Evolutionary conservation across 2,797 vertebrate genomes (phyloP), one percentile per base, ranked within the genome.

Genomic region (Periophthalmus magnuspinnatus): DNA sequence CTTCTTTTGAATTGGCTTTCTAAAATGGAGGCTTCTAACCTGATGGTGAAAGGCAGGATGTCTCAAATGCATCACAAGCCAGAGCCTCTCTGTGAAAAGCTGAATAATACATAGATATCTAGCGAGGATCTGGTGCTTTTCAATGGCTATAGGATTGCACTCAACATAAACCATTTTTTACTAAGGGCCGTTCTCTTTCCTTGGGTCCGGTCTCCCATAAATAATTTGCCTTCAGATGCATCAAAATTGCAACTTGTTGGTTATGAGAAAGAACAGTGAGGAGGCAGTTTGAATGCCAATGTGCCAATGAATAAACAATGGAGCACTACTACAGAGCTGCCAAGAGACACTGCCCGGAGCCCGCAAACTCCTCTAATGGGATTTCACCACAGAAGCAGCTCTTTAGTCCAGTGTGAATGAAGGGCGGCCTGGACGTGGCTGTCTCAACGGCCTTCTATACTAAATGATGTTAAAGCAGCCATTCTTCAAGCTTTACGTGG

Each of bases 171-270:
- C 82, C 85, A 85, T 87, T 91, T 88, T n/a, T 88, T 88, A 82
- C 83, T 74, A 67, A 74, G 78, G 82, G 84, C 83, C 52, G 74
- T 84, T 76, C 76, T 78, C 77, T 87, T 89, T 90, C 80, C 84
- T 81, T 74, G 76, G 84, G 88, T 90, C 84, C 84, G 54, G 78
- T 86, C 88, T 88, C 69, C 83, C 87, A 90, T 92, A 85, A 93
- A 92, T 92, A 91, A 92, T 93, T 91, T 93, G 84, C 85, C 89
- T 91, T 91, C 90, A 89, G 86, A 86, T 89, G 90, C 89, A 92
- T 92, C 88, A 91, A 92, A 94, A 93, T 91, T 87, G 90, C 90
- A 93, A 92, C 89, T 90, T 90, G 89, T 90, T 92, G 90, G 86
- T 93, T 91, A 92, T 91, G 88, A 91, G 88, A 89, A 84, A 84